These are phyloP conservation scores for Lymantria monacha DNA, from an alignment of 2,888 invertebrate genomes.

Conservation along the genomic window DNA sequence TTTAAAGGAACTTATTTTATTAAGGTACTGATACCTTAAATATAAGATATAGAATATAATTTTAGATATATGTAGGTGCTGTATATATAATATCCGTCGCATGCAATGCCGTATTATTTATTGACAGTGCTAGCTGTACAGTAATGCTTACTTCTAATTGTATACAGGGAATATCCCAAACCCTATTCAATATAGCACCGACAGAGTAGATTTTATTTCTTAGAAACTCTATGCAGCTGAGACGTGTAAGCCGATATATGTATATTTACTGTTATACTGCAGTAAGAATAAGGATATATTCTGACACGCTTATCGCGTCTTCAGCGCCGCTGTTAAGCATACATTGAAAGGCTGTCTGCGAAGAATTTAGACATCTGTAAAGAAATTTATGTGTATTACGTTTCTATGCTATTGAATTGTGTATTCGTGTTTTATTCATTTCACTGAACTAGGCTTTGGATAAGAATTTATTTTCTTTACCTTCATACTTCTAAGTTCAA, in stretches of 20 bases:
- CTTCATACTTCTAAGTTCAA: background rate
- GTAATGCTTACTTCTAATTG: background rate
- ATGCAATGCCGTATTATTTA: too few species aligned
- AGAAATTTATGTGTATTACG: constrained; percentile 12
- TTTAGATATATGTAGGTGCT: too few species aligned
- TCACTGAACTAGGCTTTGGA: background rate
- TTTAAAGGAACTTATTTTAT: too few species aligned
- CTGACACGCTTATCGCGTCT: constrained; percentile 24
- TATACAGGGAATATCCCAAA: background rate
- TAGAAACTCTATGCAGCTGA: constrained; percentile 23
- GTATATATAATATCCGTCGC: too few species aligned
- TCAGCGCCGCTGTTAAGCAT: constrained; percentile 18
- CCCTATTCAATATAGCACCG: background rate
- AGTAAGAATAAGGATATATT: constrained; percentile 9
- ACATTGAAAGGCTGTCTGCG: constrained; percentile 7
- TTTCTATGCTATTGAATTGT: constrained; percentile 20
- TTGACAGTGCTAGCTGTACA: too few species aligned
- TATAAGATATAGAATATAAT: too few species aligned
- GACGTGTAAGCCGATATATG: constrained; percentile 3
- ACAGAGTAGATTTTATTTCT: constrained; percentile 40
- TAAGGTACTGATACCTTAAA: too few species aligned
- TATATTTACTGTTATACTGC: background rate
- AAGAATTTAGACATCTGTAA: constrained; percentile 21
- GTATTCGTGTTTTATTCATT: constrained; percentile 14
- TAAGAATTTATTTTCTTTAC: background rate